Evolutionary conservation across 2,888 invertebrate genomes (phyloP), one percentile per base, ranked within the genome.

Genomic region (Drosophila percnosoma): DNA sequence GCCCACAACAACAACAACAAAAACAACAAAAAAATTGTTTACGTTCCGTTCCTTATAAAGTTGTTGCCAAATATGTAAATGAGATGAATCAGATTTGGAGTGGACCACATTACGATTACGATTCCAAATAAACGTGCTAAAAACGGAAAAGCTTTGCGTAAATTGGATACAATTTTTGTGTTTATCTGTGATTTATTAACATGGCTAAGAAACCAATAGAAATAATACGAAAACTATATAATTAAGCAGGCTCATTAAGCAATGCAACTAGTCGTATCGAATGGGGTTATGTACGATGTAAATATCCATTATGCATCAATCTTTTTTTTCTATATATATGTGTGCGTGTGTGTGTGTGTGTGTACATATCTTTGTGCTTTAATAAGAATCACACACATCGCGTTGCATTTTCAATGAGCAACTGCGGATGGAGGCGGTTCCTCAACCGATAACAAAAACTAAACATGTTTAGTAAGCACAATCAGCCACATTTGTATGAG

Each of bases 401-500:
- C 80, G 73, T 76, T 84, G 86, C 84, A 84, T 85, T 84, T 60
- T 61, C 82, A 85, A 84, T 84, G 84, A 84, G 82, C 78, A 69
- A 69, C 57, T 58, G 63, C 70, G 80, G 83, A 73, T 80, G 67
- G 64, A 80, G 83, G 84, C 82, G 83, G 82, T 70, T 71, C 64
- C 72, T 74, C 40, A 60, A 45, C 65, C 69, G 78, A 80, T 80
- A 80, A 80, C 78, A 78, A 55, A 82, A 78, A 74, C 85, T 81
- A 79, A 82, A 72, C 79, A 74, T 79, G 81, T 82, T 73, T 79
- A 68, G 76, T 79, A 77, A 69, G 81, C 74, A 77, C 68, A 77
- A 77, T 69, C 77, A 80, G 68, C 64, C 75, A 58, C 64, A 78
- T 33, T 68, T 53, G 53, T 40, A 31, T 24, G 34, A 24, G 18